Evolutionary conservation across 1,140 invertebrate genomes (phyloP).

Genomic region (Nomia melanderi): DNA sequence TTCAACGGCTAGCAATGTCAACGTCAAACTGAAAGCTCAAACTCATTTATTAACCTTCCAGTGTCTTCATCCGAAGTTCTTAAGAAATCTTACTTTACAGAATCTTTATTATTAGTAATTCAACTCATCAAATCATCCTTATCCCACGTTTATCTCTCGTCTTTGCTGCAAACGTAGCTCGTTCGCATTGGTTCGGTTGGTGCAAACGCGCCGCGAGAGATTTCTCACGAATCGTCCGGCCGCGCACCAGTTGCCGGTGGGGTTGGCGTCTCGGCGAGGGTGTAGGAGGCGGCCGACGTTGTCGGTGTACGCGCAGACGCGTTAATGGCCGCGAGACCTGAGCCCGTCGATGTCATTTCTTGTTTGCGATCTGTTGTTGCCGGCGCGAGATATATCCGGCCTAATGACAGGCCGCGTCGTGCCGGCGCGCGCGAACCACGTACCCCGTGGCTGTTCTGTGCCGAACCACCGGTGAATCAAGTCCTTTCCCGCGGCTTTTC

Average conservation of each 20-base stretch:
- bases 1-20: no score
- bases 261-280: conserved; percentile 40
- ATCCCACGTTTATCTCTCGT: no score
- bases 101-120: no score
- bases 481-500: not conserved
- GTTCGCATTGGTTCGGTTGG: no score
- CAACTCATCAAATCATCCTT: no score
- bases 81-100: no score
- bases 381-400: conserved; percentile 65
- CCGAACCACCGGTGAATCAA: not conserved
- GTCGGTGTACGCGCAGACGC: conserved; percentile 65
- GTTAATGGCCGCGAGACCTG: conserved; percentile 63
- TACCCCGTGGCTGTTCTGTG: not conserved
- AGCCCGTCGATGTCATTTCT: conserved; percentile 66
- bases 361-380: conserved; percentile 66
- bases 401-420: conserved; percentile 62
- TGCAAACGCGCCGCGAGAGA: no score
- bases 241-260: conserved; percentile 38
- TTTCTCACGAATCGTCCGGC: conserved; percentile 61
- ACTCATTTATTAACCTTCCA: no score
- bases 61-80: no score
- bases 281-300: conserved; percentile 48
- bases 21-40: no score
- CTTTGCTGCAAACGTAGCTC: no score
- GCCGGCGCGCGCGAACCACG: conserved; percentile 52